Base-by-base conservation (phyloP, 2,113 vertebrate genomes). In the Entelurus aequoreus region DNA sequence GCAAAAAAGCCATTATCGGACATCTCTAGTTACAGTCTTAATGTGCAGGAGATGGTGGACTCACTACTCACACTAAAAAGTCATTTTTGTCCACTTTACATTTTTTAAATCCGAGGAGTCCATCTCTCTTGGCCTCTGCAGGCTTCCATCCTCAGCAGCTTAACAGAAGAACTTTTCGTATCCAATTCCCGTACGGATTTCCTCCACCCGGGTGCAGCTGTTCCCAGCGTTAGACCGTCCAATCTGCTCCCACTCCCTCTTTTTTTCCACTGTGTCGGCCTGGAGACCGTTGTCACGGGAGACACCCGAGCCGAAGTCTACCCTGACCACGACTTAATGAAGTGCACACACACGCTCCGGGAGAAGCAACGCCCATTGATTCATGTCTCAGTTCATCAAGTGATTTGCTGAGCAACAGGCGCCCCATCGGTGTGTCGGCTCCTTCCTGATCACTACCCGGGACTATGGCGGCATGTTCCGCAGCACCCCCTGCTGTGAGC, bases 271-370 rank as follows among this genome's bases (percentile, higher is more conserved):
- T 19, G 62, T 48, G 73, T 84, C 82, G 83, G 74, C 82, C 69
- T 55, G 68, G 84, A 74, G 60, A 85, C 62, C 47, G 84, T 87
- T 81, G 84, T 77, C 84, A 84, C 7, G 60, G 85, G 79, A 81
- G 74, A 81, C 65, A 75, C 83, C 50, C 63, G 74, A 71, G 68
- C 72, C 63, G 19, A 60, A 54, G 76, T 76, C 67, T 84, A 74
- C 78, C 69, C 73, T 68, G 58, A 65, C 70, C 79, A 71, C 2
- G 63, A 74, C 69, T 84, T 83, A 85, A 86, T 86, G 84, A 88
- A 85, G 81, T 84, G 77, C 73, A 57, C 59, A 72, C 19, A 19
- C 69, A 77, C 72, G 67, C 69, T 79, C 73, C 75, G 48, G 47
- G 5, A 5, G 60, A 60, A 63, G 74, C 72, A 72, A 80, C 74